Evolutionary conservation across 2,797 vertebrate genomes (phyloP), one percentile per base, ranked within the genome.

Genomic region (Paratrypauchen microcephalus): DNA sequence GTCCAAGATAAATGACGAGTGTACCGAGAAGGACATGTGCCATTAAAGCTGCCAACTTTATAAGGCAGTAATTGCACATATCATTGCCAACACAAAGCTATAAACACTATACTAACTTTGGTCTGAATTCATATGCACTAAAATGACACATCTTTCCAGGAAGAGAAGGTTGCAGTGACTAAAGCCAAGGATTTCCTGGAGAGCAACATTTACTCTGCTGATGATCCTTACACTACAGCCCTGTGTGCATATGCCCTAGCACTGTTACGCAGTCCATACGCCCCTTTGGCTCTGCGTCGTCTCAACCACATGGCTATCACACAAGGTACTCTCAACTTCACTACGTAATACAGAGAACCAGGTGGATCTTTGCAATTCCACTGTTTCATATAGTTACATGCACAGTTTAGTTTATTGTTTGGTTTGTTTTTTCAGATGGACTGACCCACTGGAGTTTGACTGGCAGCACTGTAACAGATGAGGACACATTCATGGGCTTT

Each of bases 401-500:
- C 54, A 12, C 12, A 56, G 11, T 30, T 58, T 58, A 15, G 11
- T 58, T 28, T 58, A 28, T 58, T 58, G 58, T n/a, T 61, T 61
- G 9, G 2, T 39, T 75, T 58, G 66, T 73, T 13, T 55, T 28
- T 57, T 4, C 72, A 97, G 96, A 97, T 86, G 96, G 96, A 32
- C 95, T 96, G 62, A 97, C 96, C 0, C 96, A 97, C 91, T 98
- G 96, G 97, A 97, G 96, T 86, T 89, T 97, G 78, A 95, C 90
- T 0, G 95, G 95, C 72, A 95, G 94, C 71, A 93, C 93, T 0
- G 93, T 94, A 65, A 87, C 94, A 3, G 95, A 95, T 66, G 95
- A 96, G 78, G 96, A 97, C 76, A 93, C 94, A 0, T 97, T 98
- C 85, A 95, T 96, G 94, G 95, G 95, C 54, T 98, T 97, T 84